A percentile compares a stretch with the other conserved stretches of the same genome.
Evolutionary conservation across 2,797 vertebrate species (phyloP).

Genomic region (Mormyrops attenuatus): DNA sequence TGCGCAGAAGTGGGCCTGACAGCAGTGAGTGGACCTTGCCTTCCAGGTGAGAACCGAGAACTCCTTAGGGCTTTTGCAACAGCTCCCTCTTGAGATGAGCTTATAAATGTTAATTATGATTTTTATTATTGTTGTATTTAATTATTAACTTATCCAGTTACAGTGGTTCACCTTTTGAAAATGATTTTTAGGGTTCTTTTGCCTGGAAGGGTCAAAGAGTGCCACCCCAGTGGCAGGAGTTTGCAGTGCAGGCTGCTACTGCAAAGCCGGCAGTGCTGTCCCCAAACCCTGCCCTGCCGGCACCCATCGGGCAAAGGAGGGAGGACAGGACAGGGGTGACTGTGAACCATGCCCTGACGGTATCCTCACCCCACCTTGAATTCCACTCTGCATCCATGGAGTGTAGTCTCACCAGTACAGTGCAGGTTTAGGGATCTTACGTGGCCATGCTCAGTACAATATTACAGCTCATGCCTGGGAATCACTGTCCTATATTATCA

Average conservation of each 20-base stretch:
- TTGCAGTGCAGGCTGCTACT: slow-evolving; percentile 74
- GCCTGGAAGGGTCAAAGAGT: slow-evolving; percentile 58
- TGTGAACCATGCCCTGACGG: slow-evolving; percentile 71
- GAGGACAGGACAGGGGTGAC: slow-evolving; percentile 57
- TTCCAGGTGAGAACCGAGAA: slow-evolving; percentile 52
- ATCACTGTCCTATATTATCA: background rate
- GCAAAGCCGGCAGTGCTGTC: slow-evolving; percentile 59
- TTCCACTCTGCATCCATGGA: background rate
- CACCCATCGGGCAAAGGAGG: slow-evolving; percentile 55
- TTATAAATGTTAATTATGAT: background rate
- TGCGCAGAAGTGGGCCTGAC: slow-evolving; percentile 61
- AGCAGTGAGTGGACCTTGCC: slow-evolving; percentile 58
- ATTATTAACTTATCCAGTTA: background rate
- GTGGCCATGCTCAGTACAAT: background rate
- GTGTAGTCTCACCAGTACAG: background rate
- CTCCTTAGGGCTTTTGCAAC: background rate
- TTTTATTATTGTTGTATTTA: background rate
- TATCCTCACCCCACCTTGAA: slow-evolving; percentile 32
- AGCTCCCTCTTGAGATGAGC: background rate
- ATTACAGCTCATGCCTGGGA: background rate
- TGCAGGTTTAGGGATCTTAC: background rate
- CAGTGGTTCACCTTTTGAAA: background rate
- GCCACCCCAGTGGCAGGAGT: slow-evolving; percentile 51
- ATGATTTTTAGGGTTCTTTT: slow-evolving; percentile 61
- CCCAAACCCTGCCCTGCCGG: slow-evolving; percentile 69